These are phyloP conservation scores for Peromyscus polionotus DNA, from an alignment of 2,113 vertebrate genomes.

Conservation along the genomic window DNA sequence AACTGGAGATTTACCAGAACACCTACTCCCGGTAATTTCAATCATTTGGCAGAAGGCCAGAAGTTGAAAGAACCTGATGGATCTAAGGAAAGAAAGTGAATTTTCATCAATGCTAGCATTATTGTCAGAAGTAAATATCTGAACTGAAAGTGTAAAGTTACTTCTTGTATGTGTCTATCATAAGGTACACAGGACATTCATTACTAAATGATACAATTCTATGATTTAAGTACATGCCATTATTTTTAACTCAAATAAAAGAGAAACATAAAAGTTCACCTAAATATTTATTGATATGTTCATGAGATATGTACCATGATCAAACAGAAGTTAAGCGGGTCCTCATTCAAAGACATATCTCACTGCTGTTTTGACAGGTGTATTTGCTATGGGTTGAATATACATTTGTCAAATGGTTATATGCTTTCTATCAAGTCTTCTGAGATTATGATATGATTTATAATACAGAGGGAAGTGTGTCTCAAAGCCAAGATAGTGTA, in stretches of 20 bases:
- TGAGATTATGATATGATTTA: neutral
- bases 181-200: neutral
- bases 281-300: neutral
- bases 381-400: neutral
- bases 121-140: neutral
- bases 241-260: neutral
- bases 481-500: neutral
- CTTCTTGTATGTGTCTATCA: neutral
- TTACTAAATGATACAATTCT: neutral
- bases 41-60: neutral
- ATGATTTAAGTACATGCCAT: neutral
- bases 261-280: neutral
- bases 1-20: neutral
- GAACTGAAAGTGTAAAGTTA: neutral
- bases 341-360: neutral
- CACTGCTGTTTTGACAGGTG: neutral
- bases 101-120: neutral
- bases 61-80: neutral
- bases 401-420: neutral
- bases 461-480: neutral
- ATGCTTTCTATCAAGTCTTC: fast-evolving
- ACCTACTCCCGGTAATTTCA: neutral
- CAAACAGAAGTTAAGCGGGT: neutral
- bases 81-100: neutral
- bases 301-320: neutral